Conservation (phyloP, 2,797 vertebrate genomes). For the Macropodus opercularis region DNA sequence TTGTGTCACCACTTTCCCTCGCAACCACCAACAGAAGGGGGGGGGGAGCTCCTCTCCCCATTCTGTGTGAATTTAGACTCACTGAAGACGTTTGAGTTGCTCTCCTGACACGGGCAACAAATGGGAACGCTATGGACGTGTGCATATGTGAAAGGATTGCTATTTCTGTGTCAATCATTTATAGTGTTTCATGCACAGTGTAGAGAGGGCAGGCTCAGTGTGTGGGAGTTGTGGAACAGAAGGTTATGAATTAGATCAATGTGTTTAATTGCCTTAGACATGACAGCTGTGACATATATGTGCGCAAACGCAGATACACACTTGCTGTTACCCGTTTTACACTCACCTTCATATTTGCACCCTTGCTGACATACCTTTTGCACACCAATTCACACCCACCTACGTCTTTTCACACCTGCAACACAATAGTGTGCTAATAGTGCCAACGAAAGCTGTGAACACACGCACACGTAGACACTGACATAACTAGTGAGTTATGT, state of each 20-base stretch:
- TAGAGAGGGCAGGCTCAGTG: slow-evolving; percentile 32
- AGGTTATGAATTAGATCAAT: slow-evolving; percentile 60
- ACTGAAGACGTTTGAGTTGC: slow-evolving; percentile 40
- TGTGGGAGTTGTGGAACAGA: slow-evolving; percentile 50
- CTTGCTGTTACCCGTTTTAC: slow-evolving; percentile 17
- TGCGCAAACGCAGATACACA: slow-evolving; percentile 10
- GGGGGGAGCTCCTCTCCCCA: slow-evolving; percentile 53
- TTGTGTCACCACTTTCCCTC: slow-evolving; percentile 45
- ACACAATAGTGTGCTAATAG: slow-evolving; percentile 43
- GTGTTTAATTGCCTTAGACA: slow-evolving; percentile 60
- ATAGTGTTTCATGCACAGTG: slow-evolving; percentile 31
- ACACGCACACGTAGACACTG: not conserved
- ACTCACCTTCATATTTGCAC: slow-evolving; percentile 21
- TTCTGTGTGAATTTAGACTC: slow-evolving; percentile 66
- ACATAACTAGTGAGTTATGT: slow-evolving; percentile 14
- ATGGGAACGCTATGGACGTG: slow-evolving; percentile 35
- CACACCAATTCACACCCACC: slow-evolving; percentile 55
- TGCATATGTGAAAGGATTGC: slow-evolving; percentile 9
- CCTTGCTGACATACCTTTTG: slow-evolving; percentile 54
- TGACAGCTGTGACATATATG: slow-evolving; percentile 63
- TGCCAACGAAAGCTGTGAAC: slow-evolving; percentile 18
- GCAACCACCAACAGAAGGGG: slow-evolving; percentile 17
- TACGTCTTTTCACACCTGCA: slow-evolving; percentile 49
- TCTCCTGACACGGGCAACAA: slow-evolving; percentile 53
- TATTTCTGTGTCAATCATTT: slow-evolving; percentile 52